Evolutionary conservation across 2,888 invertebrate species (phyloP), one percentile per base, ranked within the genome.

Genomic region (Tiphia femorata): DNA sequence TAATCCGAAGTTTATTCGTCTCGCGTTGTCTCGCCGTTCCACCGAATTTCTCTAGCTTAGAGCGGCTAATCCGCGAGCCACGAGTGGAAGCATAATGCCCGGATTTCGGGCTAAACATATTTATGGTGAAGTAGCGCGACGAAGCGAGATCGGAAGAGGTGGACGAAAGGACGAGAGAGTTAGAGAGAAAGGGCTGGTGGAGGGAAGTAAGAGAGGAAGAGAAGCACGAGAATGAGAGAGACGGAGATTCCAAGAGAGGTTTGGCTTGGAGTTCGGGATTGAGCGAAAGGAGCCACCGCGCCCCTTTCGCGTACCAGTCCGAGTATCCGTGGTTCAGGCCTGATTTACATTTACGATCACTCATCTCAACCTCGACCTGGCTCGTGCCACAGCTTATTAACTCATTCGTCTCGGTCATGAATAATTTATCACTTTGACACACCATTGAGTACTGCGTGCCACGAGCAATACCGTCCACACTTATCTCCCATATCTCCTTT

Each of bases 341-440:
- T 75, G 72, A 76, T 76, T 76, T 75, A 76, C 76, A 76, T 76
- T 76, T 75, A 74, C 73, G 71, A 76, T 76, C 72, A 67, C 70
- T 75, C 74, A 72, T 76, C 69, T 69, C 66, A 53, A 60, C 60
- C 58, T 55, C 63, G 51, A 54, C 62, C 56, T 49, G 53, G 53
- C 65, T 61, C 53, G 52, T 56, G 60, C 64, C 68, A 62, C 63
- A 67, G 68, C 74, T 75, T 75, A 77, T 75, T 76, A 76, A 75
- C 72, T 73, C 75, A 75, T 77, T 76, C 70, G 65, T 75, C 66
- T 72, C 64, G 61, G 64, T 64, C 64, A 72, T 76, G 73, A 77
- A 77, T 77, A 75, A 77, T 76, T 76, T 67, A 73, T 62, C 54
- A 55, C 49, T 64, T 70, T 69, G 62, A 66, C 70, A 63, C 59